Base-by-base conservation (phyloP, 2,888 invertebrate species). In the Tridacna gigas region DNA sequence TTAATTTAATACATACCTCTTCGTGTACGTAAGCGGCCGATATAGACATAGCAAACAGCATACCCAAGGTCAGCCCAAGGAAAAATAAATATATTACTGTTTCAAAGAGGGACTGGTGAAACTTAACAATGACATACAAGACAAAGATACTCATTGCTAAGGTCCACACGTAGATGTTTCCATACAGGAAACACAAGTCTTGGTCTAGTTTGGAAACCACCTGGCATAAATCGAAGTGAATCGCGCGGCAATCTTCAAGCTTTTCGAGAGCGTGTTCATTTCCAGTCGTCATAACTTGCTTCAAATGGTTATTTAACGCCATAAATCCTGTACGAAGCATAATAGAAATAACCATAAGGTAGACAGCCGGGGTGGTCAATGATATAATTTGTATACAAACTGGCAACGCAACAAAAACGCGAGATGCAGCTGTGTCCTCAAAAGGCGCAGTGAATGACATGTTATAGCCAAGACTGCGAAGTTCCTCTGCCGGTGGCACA, bases 21-120 rank as follows among this genome's bases (percentile, higher is more conserved):
- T 71, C 51, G 20, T 71, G 71, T 12, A 71, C 71, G 18, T 47
- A 71, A 20, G 71, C 71, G 12, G 71, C 71, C 9, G 12, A 71
- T 71, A 71, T 51, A n/a, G 71, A 71, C 11, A 51, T 47, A 12
- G 51, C n/a, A 47, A 71, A 51, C 71, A 71, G 22, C 71, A 71
- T 51, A 51, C 71, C 71, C 15, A 71, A 12, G 0, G 71, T 51
- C 51, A 71, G 25, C 7, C 22, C 71, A 4, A 71, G 51, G 51
- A 25, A 71, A 26, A 51, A 71, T 5, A 71, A 22, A 25, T 26
- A 51, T 22, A 71, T 26, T 0, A 71, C 7, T 12, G 26, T 26
- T 18, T 20, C 71, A 26, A 51, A 26, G 3, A 71, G 25, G 12
- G 51, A 51, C 26, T 51, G 71, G 1, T 45, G 51, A 51, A 71